Conservation (phyloP, 1,140 invertebrate genomes). For the Trinorchestia longiramus region DNA sequence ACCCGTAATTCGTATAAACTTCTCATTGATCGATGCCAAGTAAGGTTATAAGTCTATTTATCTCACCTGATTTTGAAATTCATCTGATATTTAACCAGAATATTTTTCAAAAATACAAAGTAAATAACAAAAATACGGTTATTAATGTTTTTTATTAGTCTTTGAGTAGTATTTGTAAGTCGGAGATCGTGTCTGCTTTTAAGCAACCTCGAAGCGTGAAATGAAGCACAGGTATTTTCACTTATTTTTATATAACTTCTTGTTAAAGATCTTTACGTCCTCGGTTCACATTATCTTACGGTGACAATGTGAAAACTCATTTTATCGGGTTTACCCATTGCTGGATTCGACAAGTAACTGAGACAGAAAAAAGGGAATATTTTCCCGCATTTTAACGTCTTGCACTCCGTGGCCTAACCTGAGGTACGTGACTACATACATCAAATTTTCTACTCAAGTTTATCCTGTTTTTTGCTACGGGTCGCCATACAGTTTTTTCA, state of each 20-base stretch:
- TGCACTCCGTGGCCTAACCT: not conserved
- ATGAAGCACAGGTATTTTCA: not conserved
- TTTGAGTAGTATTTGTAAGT: not conserved
- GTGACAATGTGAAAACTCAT: not conserved
- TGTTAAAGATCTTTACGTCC: not conserved
- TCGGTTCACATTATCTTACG: not conserved
- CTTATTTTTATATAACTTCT: not conserved
- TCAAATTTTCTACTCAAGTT: not conserved
- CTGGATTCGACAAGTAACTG: not conserved
- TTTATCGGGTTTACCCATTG: not conserved
- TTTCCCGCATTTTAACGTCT: not conserved
- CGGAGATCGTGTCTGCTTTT: not conserved
- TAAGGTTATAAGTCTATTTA: not conserved
- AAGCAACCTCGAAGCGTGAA: constrained; percentile 26
- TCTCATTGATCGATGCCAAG: not conserved
- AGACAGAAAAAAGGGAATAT: not conserved
- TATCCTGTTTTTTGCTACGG: not conserved
- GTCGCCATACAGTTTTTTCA: not conserved
- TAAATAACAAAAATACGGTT: not conserved
- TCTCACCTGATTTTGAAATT: not conserved
- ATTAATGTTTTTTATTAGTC: not conserved
- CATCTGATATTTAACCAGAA: not conserved
- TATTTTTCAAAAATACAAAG: not conserved
- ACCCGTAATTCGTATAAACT: not conserved
- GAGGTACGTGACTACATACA: not conserved